A percentile compares a stretch with the other conserved stretches of the same genome.
Evolutionary conservation across 2,888 invertebrate genomes (phyloP).

Genomic region (Charanyca ferruginea): DNA sequence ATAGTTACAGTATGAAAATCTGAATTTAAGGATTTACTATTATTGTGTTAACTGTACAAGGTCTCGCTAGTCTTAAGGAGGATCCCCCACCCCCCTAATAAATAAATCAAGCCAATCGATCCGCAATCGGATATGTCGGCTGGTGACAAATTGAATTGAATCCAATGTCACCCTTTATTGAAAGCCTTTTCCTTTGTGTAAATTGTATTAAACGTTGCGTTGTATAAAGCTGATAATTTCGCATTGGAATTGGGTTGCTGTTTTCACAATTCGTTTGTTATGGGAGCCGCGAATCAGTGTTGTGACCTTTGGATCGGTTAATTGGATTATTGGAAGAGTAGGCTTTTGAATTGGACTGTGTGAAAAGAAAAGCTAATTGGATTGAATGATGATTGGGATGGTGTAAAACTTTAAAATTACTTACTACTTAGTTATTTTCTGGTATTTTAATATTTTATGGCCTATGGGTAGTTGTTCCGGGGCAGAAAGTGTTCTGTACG

Average conservation of each 20-base stretch:
- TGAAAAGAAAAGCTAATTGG: conserved; percentile 21
- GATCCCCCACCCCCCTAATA: conserved; percentile 7
- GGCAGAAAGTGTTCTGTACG: too few relatives aligned
- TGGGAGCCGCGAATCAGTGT: conserved; percentile 6
- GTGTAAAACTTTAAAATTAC: too few relatives aligned
- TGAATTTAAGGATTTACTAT: too few relatives aligned
- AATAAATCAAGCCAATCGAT: conserved; percentile 48
- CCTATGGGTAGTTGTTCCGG: too few relatives aligned
- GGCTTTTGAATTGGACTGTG: conserved; percentile 11
- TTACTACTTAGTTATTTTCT: too few relatives aligned
- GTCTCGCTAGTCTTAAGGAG: neutral
- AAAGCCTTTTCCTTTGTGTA: conserved; percentile 37
- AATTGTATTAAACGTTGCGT: conserved; percentile 47
- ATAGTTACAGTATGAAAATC: too few relatives aligned
- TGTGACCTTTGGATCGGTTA: conserved; percentile 11
- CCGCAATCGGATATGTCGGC: conserved; percentile 43
- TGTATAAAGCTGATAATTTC: conserved; percentile 52
- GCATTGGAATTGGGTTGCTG: conserved; percentile 21
- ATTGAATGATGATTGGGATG: conserved; percentile 1
- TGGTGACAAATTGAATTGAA: conserved; percentile 59
- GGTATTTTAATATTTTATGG: too few relatives aligned
- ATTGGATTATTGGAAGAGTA: conserved; percentile 1
- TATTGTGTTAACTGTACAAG: neutral
- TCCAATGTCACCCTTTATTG: conserved; percentile 48
- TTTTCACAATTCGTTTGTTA: conserved; percentile 34